A percentile compares a stretch with the other conserved stretches of the same genome.
These are phyloP conservation scores for Ophion ventricosus DNA, from an alignment of 2,888 invertebrate species.

Conservation along the genomic window DNA sequence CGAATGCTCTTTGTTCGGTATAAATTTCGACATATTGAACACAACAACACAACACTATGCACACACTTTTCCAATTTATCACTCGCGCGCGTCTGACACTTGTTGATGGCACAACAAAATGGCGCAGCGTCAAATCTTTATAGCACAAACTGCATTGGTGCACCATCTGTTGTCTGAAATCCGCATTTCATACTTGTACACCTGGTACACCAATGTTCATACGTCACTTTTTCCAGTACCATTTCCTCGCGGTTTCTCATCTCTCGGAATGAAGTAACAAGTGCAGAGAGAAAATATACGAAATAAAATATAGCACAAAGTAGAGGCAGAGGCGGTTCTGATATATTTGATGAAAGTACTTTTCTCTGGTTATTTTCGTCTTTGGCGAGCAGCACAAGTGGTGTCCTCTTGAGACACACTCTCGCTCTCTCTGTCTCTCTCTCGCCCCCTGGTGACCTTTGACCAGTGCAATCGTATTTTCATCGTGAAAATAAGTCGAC, in stretches of 20 bases:
- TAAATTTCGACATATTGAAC: too few species aligned
- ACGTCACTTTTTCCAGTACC: too few species aligned
- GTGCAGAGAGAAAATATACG: constrained; percentile 31
- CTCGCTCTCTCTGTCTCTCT: constrained; percentile 51
- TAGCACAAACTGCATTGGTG: too few species aligned
- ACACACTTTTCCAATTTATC: too few species aligned
- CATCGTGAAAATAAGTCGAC: constrained; percentile 63
- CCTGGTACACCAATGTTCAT: too few species aligned
- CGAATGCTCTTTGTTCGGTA: too few species aligned
- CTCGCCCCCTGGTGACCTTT: constrained; percentile 59
- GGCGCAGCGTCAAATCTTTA: too few species aligned
- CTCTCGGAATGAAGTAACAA: background rate
- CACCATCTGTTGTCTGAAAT: too few species aligned
- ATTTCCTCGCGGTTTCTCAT: background rate
- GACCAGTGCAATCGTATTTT: constrained; percentile 53
- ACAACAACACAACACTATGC: too few species aligned
- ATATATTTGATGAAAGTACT: constrained; percentile 57
- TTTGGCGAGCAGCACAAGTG: constrained; percentile 47
- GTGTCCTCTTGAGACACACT: constrained; percentile 62
- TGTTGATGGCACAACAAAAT: too few species aligned
- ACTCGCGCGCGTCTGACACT: too few species aligned
- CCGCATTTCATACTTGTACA: too few species aligned
- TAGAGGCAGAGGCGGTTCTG: constrained; percentile 15
- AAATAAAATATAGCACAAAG: constrained; percentile 29
- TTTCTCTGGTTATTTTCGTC: constrained; percentile 49